phyloP scores from a whole-genome alignment of 2,888 invertebrate genomes.

The Xestia ashworthii region DNA sequence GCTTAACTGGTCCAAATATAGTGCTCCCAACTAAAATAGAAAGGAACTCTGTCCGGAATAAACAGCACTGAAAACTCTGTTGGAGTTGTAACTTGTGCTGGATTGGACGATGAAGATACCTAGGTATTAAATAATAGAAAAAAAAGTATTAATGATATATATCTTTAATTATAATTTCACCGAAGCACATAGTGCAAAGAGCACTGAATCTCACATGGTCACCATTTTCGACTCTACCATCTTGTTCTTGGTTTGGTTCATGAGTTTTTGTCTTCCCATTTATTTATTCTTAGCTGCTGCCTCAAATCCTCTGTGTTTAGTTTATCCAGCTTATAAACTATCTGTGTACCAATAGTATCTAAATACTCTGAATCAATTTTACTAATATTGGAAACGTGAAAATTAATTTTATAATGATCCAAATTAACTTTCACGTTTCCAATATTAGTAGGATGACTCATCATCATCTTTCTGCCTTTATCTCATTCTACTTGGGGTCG shows the following conservation, averaged over 20 bases:
- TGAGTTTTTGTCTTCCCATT: neutral
- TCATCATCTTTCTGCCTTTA: too few relatives aligned
- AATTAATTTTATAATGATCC: too few relatives aligned
- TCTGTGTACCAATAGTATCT: neutral
- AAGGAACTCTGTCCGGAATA: neutral
- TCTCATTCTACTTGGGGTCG: too few relatives aligned
- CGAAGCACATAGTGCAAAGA: too few relatives aligned
- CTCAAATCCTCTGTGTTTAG: neutral
- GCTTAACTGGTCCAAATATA: neutral
- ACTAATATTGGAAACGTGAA: too few relatives aligned
- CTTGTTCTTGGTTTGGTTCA: neutral
- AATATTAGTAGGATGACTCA: neutral
- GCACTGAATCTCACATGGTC: neutral
- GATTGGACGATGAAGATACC: neutral
- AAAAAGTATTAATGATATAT: neutral
- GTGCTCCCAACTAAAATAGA: constrained; percentile 7
- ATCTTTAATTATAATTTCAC: too few relatives aligned
- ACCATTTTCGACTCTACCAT: neutral
- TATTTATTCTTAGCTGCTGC: neutral
- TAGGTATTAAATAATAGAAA: neutral
- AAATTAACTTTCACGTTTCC: neutral
- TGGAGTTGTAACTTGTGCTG: too few relatives aligned
- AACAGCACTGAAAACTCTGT: too few relatives aligned
- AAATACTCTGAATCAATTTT: neutral
- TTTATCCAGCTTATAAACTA: neutral